phyloP scores from a whole-genome alignment of 2,888 invertebrate species.

The Alviniconcha strummeri region DNA sequence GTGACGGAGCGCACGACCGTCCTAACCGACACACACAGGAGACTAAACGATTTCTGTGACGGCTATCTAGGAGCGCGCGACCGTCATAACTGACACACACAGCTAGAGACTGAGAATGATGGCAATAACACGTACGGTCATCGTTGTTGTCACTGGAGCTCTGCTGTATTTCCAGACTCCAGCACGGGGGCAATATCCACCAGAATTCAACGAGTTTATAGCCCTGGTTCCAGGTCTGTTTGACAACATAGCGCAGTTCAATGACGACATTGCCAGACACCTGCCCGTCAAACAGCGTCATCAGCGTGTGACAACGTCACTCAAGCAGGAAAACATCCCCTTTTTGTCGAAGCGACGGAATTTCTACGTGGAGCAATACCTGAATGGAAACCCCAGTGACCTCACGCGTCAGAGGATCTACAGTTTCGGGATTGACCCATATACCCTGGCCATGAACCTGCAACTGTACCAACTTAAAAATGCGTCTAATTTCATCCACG shows the following conservation, averaged over 20 bases:
- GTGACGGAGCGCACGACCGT: no score
- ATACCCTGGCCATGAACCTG: conserved; percentile 2
- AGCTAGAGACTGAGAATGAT: no score
- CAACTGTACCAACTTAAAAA: conserved; percentile 19
- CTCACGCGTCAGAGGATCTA: conserved; percentile 26
- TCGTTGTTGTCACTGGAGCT: no score
- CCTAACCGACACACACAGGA: no score
- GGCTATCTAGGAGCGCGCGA: no score
- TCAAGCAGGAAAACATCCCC: conserved; percentile 12
- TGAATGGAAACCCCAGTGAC: conserved; percentile 9
- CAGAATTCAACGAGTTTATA: conserved; percentile 7
- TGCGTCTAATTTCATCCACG: conserved; percentile 12
- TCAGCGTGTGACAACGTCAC: conserved; percentile 3
- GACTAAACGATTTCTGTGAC: no score
- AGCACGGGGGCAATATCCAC: not conserved
- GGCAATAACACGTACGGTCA: no score
- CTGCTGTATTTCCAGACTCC: no score
- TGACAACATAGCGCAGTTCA: conserved; percentile 26
- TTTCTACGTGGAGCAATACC: conserved; percentile 23
- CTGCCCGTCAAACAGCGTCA: conserved; percentile 23
- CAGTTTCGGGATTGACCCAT: conserved; percentile 18
- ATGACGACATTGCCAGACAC: conserved; percentile 18
- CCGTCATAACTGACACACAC: no score
- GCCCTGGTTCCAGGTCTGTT: conserved; percentile 19
- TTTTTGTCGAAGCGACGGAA: not conserved